Evolutionary conservation across 2,113 vertebrate species (phyloP).

Genomic region (Puntigrus tetrazona): DNA sequence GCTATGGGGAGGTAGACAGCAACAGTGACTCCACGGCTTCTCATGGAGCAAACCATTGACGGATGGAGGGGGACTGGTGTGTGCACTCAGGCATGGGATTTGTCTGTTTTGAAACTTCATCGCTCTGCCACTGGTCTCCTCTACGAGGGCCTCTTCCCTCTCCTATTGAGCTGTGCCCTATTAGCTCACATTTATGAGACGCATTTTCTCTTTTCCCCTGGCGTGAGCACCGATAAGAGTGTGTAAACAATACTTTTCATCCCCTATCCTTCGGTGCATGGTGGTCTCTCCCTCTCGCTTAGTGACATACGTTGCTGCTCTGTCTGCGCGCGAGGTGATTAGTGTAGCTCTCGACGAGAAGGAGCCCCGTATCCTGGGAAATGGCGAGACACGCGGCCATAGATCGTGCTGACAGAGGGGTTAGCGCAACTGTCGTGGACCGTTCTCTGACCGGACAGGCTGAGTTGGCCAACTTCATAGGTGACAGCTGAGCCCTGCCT

Average conservation of each 20-base stretch:
- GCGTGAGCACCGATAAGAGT: constrained; percentile 10
- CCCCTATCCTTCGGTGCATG: background rate
- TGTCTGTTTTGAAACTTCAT: constrained; percentile 44
- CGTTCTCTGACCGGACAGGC: constrained; percentile 6
- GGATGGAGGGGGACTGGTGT: constrained; percentile 41
- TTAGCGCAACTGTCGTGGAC: constrained; percentile 13
- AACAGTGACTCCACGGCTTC: constrained; percentile 73
- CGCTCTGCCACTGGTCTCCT: background rate
- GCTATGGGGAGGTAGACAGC: constrained; percentile 65
- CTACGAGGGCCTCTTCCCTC: constrained; percentile 33
- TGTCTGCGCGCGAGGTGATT: constrained; percentile 51
- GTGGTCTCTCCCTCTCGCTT: constrained; percentile 50
- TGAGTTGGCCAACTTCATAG: constrained; percentile 12
- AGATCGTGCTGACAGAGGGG: constrained; percentile 28
- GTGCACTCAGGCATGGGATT: constrained; percentile 40
- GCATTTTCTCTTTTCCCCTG: constrained; percentile 2
- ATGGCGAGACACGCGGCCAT: constrained; percentile 29
- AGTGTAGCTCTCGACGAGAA: constrained; percentile 43
- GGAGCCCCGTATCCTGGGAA: constrained; percentile 35
- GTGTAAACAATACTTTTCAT: constrained; percentile 46
- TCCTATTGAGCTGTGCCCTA: constrained; percentile 3
- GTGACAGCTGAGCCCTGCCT: constrained; percentile 36
- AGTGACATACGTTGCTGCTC: constrained; percentile 49
- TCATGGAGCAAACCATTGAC: constrained; percentile 66
- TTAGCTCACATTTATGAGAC: constrained; percentile 21